These are phyloP conservation scores for Epinotia bilunana DNA, from an alignment of 2,888 invertebrate genomes.

Conservation along the genomic window DNA sequence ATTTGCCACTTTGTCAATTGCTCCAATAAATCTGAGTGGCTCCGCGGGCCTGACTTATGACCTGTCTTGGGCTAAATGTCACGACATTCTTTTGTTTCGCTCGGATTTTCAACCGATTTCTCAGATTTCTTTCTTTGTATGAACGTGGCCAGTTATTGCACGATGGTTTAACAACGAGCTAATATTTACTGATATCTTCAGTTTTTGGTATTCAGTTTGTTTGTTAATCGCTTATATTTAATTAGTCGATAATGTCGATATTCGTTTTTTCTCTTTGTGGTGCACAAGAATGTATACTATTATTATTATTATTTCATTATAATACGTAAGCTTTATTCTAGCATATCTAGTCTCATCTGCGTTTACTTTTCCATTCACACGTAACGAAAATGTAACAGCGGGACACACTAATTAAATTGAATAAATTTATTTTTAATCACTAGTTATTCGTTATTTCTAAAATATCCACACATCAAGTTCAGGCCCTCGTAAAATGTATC, in stretches of 20 bases:
- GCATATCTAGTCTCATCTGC: no score
- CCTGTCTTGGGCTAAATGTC: conserved; percentile 74
- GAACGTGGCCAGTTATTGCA: not conserved
- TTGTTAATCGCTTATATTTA: not conserved
- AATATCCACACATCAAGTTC: no score
- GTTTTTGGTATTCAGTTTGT: no score
- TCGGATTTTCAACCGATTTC: conserved; percentile 48
- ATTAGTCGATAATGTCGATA: not conserved
- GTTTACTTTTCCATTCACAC: no score
- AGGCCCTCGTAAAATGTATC: no score
- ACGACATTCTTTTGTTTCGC: conserved; percentile 77
- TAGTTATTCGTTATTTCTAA: no score
- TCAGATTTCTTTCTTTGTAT: conserved; percentile 8
- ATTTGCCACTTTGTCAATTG: conserved; percentile 86
- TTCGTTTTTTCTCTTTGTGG: no score
- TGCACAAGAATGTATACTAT: no score
- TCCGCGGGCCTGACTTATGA: conserved; percentile 73
- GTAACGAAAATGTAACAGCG: no score
- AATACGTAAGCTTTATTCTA: not conserved
- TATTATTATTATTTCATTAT: not conserved
- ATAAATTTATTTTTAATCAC: no score
- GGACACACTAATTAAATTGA: no score
- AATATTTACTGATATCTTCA: not conserved
- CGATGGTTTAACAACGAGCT: not conserved
- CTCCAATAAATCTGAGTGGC: conserved; percentile 79